Percentiles rank a stretch among this genome's conserved stretches.
phyloP scores from a whole-genome alignment of 2,888 invertebrate genomes.

The Coleophora deauratella region DNA sequence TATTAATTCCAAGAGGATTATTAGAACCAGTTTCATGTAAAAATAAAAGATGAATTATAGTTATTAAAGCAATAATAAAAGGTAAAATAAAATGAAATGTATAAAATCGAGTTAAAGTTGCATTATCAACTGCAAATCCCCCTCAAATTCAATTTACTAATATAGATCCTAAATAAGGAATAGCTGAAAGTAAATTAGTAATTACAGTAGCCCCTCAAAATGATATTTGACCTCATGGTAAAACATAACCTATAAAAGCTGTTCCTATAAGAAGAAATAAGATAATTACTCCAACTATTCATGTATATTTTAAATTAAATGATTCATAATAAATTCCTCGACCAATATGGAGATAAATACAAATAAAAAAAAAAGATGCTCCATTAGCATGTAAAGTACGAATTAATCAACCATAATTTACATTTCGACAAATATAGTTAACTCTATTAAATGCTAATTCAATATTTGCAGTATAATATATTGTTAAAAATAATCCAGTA shows the following conservation, averaged over 20 bases:
- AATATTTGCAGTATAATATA: constrained; percentile 79
- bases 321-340: constrained; percentile 74
- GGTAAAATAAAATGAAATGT: constrained; percentile 83
- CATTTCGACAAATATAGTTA: constrained; percentile 80
- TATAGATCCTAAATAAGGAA: constrained; percentile 77
- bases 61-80: constrained; percentile 76
- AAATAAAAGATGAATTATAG: constrained; percentile 78
- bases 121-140: constrained; percentile 82
- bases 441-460: constrained; percentile 78
- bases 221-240: constrained; percentile 88
- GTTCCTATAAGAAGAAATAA: constrained; percentile 80
- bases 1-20: constrained; percentile 77
- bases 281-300: constrained; percentile 78
- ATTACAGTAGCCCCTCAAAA: constrained; percentile 88
- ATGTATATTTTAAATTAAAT: constrained; percentile 70
- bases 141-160: constrained; percentile 84
- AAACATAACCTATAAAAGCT: constrained; percentile 84
- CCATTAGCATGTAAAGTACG: constrained; percentile 81
- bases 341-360: constrained; percentile 79
- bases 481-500: constrained; percentile 79
- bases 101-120: constrained; percentile 85
- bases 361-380: constrained; percentile 82
- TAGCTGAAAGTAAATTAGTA: constrained; percentile 81
- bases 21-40: constrained; percentile 80
- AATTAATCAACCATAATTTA: constrained; percentile 79